phyloP scores from a whole-genome alignment of 1,140 invertebrate species.

The Polypedilum pembai region DNA sequence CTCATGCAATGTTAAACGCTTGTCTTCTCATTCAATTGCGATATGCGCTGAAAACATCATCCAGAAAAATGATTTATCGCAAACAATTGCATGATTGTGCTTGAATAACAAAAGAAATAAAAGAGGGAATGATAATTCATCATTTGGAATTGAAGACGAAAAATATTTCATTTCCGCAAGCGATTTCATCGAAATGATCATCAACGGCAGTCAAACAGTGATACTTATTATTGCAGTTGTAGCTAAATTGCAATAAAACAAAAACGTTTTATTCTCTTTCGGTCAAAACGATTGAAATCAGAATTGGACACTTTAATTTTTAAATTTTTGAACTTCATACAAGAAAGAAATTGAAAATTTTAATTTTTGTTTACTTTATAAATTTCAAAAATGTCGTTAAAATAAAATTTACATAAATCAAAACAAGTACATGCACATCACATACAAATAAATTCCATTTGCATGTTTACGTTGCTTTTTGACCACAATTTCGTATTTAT shows the following conservation, averaged over 20 bases:
- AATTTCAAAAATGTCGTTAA: too few relatives aligned
- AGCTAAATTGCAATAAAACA: background rate
- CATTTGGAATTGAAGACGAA: conserved; percentile 10
- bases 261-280: background rate
- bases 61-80: background rate
- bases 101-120: background rate
- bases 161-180: conserved; percentile 24
- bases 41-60: too few relatives aligned
- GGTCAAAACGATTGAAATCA: background rate
- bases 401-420: too few relatives aligned
- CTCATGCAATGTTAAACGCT: too few relatives aligned
- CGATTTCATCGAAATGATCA: background rate
- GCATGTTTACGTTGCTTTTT: too few relatives aligned
- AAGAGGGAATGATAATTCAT: background rate
- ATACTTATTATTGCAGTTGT: background rate
- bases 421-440: too few relatives aligned
- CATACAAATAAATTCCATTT: too few relatives aligned
- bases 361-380: too few relatives aligned
- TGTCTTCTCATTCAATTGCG: too few relatives aligned
- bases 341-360: too few relatives aligned
- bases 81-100: background rate
- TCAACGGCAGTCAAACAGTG: background rate
- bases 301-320: background rate
- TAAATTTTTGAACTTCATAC: background rate
- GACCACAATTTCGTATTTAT: background rate